Evolutionary conservation across 2,888 invertebrate species (phyloP).

Genomic region (Rhopalosiphum nymphaeae): DNA sequence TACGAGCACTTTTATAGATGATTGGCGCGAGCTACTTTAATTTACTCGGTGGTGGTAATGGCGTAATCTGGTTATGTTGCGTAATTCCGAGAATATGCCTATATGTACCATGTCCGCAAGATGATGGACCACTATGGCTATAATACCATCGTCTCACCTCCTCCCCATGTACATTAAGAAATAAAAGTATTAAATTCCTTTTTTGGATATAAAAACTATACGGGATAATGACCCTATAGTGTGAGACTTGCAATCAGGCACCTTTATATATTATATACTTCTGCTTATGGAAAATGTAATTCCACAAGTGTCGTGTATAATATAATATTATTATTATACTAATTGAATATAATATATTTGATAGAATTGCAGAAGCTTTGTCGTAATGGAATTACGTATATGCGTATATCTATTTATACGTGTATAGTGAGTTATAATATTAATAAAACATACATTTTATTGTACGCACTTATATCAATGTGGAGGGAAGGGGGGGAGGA

Average conservation of each 20-base stretch:
- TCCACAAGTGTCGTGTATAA: neutral
- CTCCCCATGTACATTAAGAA: neutral
- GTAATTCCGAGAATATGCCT: constrained; percentile 58
- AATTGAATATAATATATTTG: neutral
- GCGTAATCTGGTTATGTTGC: constrained; percentile 61
- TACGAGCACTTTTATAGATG: constrained; percentile 51
- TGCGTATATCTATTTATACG: neutral
- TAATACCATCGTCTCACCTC: constrained; percentile 13
- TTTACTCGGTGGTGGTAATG: constrained; percentile 50
- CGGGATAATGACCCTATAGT: constrained; percentile 38
- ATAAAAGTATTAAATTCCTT: constrained; percentile 48
- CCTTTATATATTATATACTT: neutral
- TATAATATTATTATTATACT: neutral
- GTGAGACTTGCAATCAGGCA: neutral
- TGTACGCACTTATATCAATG: neutral
- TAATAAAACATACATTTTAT: neutral
- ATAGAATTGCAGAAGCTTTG: neutral
- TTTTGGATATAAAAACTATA: constrained; percentile 32
- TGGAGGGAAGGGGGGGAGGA: neutral
- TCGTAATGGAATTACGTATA: neutral
- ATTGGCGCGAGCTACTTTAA: constrained; percentile 64
- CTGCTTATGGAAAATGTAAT: neutral
- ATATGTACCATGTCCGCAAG: constrained; percentile 4
- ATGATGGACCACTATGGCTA: constrained; percentile 38
- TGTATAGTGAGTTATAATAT: neutral